A percentile compares a stretch with the other conserved stretches of the same genome.
Conservation (phyloP, 2,113 vertebrate species). For the Montifringilla adamsi region DNA sequence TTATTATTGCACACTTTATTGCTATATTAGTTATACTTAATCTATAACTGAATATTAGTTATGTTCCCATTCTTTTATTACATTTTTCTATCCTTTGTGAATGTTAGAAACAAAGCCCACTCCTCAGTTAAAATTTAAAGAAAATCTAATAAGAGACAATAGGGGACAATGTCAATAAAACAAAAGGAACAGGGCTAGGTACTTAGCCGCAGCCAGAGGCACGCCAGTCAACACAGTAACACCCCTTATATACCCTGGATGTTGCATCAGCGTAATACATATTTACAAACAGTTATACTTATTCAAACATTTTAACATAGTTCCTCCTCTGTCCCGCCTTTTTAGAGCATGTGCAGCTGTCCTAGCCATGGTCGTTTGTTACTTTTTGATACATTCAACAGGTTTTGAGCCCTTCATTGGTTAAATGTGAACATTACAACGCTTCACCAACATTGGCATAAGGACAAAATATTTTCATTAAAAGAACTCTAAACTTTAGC, state of each 20-base stretch:
- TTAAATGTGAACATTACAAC: not conserved
- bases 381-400: not conserved
- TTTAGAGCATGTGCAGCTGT: not conserved
- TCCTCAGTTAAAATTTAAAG: not conserved
- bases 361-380: not conserved
- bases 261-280: no score
- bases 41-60: no score
- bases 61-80: no score
- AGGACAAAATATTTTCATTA: not conserved
- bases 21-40: not conserved
- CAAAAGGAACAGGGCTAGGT: not conserved
- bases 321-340: not conserved
- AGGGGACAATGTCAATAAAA: not conserved
- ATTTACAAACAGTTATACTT: not conserved
- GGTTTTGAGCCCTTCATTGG: not conserved
- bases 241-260: no score
- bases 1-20: not conserved
- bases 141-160: not conserved
- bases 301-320: not conserved
- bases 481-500: not conserved
- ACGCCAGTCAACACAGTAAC: not conserved
- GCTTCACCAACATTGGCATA: not conserved
- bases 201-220: not conserved
- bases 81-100: no score
- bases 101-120: not conserved